These are phyloP conservation scores for Sparus aurata DNA, from an alignment of 2,797 vertebrate species.

Conservation along the genomic window DNA sequence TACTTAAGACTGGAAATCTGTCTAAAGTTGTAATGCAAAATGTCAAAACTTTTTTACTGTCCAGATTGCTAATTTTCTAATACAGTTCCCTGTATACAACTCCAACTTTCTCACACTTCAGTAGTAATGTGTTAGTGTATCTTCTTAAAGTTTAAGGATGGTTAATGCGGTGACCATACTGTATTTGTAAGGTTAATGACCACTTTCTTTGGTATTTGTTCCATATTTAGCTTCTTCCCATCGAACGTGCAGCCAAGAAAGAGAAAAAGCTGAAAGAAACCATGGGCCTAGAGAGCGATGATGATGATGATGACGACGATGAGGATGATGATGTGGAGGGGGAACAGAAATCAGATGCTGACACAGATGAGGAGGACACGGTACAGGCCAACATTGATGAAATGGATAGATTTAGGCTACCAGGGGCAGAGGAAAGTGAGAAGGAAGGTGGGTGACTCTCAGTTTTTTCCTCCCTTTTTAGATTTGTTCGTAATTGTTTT, in stretches of 20 bases:
- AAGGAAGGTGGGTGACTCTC: slow-evolving; percentile 85
- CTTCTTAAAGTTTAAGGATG: background rate
- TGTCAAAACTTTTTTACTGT: background rate
- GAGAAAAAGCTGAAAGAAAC: slow-evolving; percentile 80
- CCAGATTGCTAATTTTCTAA: background rate
- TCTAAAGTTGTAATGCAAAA: background rate
- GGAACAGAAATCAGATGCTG: slow-evolving; percentile 77
- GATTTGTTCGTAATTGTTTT: background rate
- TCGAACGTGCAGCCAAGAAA: slow-evolving; percentile 93
- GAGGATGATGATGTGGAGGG: slow-evolving; percentile 66
- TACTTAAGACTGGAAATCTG: background rate
- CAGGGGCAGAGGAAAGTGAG: slow-evolving; percentile 87
- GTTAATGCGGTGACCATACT: background rate
- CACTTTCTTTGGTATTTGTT: background rate
- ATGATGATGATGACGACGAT: slow-evolving; percentile 81
- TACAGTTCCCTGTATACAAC: background rate
- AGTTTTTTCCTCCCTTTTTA: background rate
- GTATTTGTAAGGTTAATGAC: background rate
- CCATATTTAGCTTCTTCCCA: slow-evolving; percentile 91
- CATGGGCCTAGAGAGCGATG: slow-evolving; percentile 76
- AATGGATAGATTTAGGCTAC: slow-evolving; percentile 89
- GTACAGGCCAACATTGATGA: slow-evolving; percentile 91
- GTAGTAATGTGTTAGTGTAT: background rate
- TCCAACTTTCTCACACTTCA: background rate
- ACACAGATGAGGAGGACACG: slow-evolving; percentile 77